These are phyloP conservation scores for Aplidium turbinatum DNA, from an alignment of 23 tunicate genomes.

Conservation along the genomic window DNA sequence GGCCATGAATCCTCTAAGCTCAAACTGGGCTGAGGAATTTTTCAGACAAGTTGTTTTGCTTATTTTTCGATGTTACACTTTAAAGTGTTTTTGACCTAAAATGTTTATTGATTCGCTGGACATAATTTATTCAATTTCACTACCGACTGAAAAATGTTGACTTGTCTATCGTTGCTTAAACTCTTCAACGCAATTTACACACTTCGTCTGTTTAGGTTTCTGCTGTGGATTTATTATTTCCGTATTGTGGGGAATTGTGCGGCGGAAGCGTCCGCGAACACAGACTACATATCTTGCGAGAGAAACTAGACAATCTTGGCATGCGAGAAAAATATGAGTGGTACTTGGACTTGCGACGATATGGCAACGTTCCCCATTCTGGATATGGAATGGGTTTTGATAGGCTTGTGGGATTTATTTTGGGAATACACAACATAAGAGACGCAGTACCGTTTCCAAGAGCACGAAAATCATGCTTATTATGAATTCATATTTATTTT, in stretches of 20 bases:
- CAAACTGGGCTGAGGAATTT: too few species aligned
- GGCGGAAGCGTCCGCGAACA: conserved; percentile 88
- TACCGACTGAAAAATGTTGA: too few species aligned
- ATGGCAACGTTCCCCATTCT: conserved; percentile 75
- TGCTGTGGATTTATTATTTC: conserved; percentile 81
- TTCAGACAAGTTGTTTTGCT: too few species aligned
- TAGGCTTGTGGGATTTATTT: conserved; percentile 58
- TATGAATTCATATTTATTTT: conserved; percentile 10
- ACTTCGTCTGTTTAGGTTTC: conserved; percentile 59
- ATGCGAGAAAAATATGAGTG: conserved; percentile 49
- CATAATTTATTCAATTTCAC: too few species aligned
- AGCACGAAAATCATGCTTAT: conserved; percentile 22
- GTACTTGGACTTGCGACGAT: conserved; percentile 71
- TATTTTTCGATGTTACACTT: too few species aligned
- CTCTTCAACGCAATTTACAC: too few species aligned
- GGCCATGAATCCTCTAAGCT: too few species aligned
- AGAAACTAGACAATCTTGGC: conserved; percentile 1
- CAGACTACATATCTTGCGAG: conserved; percentile 36
- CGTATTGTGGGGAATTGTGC: conserved; percentile 78
- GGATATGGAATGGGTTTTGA: conserved; percentile 94
- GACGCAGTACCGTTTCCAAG: conserved; percentile 93
- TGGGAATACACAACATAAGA: conserved; percentile 66
- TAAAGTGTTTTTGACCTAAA: too few species aligned
- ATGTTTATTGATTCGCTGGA: too few species aligned
- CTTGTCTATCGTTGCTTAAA: too few species aligned